A percentile compares a stretch with the other conserved stretches of the same genome.
Conservation (phyloP, 2,797 vertebrate species). For the Kryptolebias ocellatus region DNA sequence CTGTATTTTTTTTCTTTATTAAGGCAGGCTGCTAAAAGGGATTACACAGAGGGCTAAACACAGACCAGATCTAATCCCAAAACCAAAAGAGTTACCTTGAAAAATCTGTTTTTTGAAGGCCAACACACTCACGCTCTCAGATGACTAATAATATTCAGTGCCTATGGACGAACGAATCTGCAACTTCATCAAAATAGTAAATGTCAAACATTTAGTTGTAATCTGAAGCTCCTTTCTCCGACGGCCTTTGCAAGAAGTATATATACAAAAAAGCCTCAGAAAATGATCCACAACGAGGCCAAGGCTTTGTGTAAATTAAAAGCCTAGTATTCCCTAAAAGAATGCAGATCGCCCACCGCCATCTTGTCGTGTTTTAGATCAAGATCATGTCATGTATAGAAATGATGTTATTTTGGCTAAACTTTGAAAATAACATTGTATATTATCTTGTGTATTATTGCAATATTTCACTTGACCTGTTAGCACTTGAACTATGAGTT, state of each 20-base stretch:
- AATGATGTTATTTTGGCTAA: too few relatives aligned
- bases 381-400: too few relatives aligned
- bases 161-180: neutral
- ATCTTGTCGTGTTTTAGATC: too few relatives aligned
- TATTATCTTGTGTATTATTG: too few relatives aligned
- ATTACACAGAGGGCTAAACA: constrained; percentile 62
- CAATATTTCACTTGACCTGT: too few relatives aligned
- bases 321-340: too few relatives aligned
- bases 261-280: constrained; percentile 1
- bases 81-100: constrained; percentile 50
- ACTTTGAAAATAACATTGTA: too few relatives aligned
- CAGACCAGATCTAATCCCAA: constrained; percentile 62
- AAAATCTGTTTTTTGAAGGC: constrained; percentile 36
- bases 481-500: too few relatives aligned
- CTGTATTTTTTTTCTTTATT: constrained; percentile 47
- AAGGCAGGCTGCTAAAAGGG: constrained; percentile 60
- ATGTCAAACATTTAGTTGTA: too few relatives aligned
- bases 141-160: constrained; percentile 18
- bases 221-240: neutral
- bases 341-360: too few relatives aligned
- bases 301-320: constrained; percentile 7
- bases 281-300: neutral
- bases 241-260: neutral
- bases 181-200: constrained; percentile 6
- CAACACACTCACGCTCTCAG: constrained; percentile 2